Base-by-base conservation (phyloP, 2,797 vertebrate genomes). In the Picus viridis region DNA sequence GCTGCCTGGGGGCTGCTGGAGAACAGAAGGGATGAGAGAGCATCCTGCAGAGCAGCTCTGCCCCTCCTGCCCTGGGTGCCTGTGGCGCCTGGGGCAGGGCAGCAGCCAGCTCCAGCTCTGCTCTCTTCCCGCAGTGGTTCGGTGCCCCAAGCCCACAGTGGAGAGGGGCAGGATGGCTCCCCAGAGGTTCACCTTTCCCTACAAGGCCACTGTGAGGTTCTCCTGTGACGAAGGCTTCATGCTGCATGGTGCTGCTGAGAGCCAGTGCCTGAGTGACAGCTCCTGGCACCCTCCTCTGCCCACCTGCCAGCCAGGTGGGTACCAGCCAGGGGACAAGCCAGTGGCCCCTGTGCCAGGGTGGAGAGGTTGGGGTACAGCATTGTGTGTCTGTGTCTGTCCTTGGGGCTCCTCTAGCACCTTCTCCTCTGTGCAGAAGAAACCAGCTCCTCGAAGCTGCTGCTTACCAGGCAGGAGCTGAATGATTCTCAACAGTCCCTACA, bases 221-320 rank as follows among this genome's bases (percentile, higher is more conserved):
- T 89, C 75, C 75, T 95, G 95, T 0, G 59, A 89, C 0, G 5
- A 84, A 22, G 95, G 93, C 83, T 96, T 92, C 1, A 0, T 0
- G 13, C 75, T 94, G 53, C n/a, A 0, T 0, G 95, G 95, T 0
- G 12, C 49, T 11, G 58, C 62, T 1, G 62, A 83, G 93, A 94
- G 61, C 62, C 57, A 1, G 27, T 96, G 95, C 49, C 39, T 1
- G 69, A 85, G 51, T 1, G 69, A 94, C 0, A 12, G 90, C 4
- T 2, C 62, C 90, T 96, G 92, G 92, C 75, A 88, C 36, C 88
- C 92, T 7, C 54, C 80, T 16, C 88, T 84, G 65, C 92, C 92
- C 7, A 6, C 62, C 27, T 93, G 92, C 67, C 49, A 19, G 49
- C 80, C 76, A 69, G 92, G 88, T 93, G 49, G 45, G 92, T 85